Base-by-base conservation (phyloP, 1,140 invertebrate species). In the Drosophila truncata region DNA sequence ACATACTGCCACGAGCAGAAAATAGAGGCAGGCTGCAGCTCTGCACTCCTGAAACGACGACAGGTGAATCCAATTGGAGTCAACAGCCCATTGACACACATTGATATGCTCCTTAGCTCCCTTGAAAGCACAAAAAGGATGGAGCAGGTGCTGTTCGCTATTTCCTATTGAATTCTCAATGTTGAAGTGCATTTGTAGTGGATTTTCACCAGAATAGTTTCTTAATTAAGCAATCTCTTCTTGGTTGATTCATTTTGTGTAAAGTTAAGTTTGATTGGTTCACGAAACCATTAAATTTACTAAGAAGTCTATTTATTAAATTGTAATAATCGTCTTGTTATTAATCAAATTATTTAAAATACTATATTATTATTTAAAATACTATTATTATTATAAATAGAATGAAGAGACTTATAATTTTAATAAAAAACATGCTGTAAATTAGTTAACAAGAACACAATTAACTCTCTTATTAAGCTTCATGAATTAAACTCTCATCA, bases 51-150 rank as follows among this genome's bases (percentile, higher is more conserved):
- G 18, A 20, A 58, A 35, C 25, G 44, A 35, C 25, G 44, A 55
- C 80, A 69, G 33, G 35, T 50, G 64, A 46, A 41, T 73, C 65
- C 63, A 84, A 84, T 84, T 84, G 72, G 44, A 85, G 66, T 52
- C 76, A 80, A 80, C 79, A 82, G 82, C 63, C 77, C 84, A 80
- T 87, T 87, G 83, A 87, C 83, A 87, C 44, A 87, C 79, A 82
- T 76, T 86, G 83, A 87, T 87, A 72, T 75, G 79, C 83, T 79
- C 42, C 60, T 86, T 86, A 71, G 65, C 23, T 67, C 20, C 20
- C 31, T 25, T 54, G 52, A 47, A 62, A 64, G 33, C 14, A 57
- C 54, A 25, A 20, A 50, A 16, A 25, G 8, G 33, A 33, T 60
- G 27, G 9, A 52, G 14, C 5, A 23, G 9, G 9, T 63, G 29